Conservation (phyloP, 2,888 invertebrate species). For the Ichneumoninae sp. region DNA sequence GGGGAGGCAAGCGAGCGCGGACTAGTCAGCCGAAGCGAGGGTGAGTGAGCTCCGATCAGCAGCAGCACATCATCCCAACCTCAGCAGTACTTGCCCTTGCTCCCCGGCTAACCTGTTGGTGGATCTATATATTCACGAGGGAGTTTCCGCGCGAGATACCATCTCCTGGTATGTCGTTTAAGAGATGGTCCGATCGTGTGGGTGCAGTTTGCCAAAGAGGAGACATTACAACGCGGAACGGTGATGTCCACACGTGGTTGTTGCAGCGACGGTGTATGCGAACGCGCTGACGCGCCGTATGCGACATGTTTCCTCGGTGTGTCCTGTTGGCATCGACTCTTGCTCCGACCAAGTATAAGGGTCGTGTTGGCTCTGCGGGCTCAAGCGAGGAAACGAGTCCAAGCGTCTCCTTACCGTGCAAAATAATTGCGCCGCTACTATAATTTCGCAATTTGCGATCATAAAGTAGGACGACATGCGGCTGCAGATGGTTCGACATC, state of each 20-base stretch:
- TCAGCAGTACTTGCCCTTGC: conserved; percentile 50
- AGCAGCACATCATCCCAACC: conserved; percentile 46
- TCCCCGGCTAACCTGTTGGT: conserved; percentile 60
- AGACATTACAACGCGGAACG: conserved; percentile 27
- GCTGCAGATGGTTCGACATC: conserved; percentile 77
- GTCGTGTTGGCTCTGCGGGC: conserved; percentile 8
- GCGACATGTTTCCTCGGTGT: conserved; percentile 40
- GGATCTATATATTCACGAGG: conserved; percentile 60
- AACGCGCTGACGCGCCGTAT: conserved; percentile 44
- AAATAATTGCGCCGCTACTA: conserved; percentile 14
- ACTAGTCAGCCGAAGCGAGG: conserved; percentile 31
- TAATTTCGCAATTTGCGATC: conserved; percentile 8
- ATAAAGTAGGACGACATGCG: conserved; percentile 69
- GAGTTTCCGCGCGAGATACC: conserved; percentile 65
- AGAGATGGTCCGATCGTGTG: conserved; percentile 53
- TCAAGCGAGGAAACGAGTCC: conserved; percentile 2
- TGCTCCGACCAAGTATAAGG: conserved; percentile 21
- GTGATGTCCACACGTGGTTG: conserved; percentile 28
- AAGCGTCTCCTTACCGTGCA: background rate
- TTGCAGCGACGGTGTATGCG: conserved; percentile 28
- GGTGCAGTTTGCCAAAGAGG: conserved; percentile 40
- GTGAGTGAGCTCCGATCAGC: conserved; percentile 55
- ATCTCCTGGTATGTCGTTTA: conserved; percentile 58
- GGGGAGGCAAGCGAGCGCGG: conserved; percentile 31
- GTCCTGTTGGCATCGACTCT: conserved; percentile 30